Conservation (phyloP, 1,140 invertebrate genomes). For the Zophobas morio region DNA sequence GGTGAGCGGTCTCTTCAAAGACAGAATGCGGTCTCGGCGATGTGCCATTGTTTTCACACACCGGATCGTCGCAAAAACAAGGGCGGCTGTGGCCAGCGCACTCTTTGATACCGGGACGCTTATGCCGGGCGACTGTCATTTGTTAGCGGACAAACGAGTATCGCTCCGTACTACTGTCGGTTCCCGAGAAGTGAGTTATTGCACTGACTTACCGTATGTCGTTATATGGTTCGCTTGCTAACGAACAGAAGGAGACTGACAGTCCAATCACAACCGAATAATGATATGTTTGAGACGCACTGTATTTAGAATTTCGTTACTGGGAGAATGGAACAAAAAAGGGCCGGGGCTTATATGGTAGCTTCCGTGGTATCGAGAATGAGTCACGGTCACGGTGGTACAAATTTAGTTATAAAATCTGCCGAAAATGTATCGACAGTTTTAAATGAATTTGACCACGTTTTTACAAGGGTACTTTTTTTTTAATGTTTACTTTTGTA, state of each 20-base stretch:
- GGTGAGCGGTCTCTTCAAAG: constrained; percentile 59
- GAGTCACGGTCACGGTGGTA: no score
- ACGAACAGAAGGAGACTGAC: constrained; percentile 9
- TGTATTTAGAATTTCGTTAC: no score
- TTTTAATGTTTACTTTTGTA: no score
- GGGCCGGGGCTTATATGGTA: no score
- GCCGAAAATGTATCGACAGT: no score
- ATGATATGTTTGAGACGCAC: no score
- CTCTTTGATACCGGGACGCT: constrained; percentile 60
- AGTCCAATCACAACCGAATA: constrained; percentile 13
- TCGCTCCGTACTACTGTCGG: constrained; percentile 48
- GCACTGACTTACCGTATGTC: constrained; percentile 37
- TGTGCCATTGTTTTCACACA: constrained; percentile 67
- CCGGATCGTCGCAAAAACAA: constrained; percentile 64
- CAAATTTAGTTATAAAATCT: no score
- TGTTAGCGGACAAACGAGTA: constrained; percentile 60
- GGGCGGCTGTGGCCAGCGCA: constrained; percentile 60
- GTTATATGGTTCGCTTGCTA: constrained; percentile 6
- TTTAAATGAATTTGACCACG: no score
- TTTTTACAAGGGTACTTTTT: no score
- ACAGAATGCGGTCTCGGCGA: constrained; percentile 64
- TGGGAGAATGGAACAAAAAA: no score
- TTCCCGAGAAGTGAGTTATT: constrained; percentile 48
- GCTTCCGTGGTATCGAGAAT: no score
- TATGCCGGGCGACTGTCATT: constrained; percentile 59